phyloP scores from a whole-genome alignment of 2,888 invertebrate species.

The Pandemis heparana region DNA sequence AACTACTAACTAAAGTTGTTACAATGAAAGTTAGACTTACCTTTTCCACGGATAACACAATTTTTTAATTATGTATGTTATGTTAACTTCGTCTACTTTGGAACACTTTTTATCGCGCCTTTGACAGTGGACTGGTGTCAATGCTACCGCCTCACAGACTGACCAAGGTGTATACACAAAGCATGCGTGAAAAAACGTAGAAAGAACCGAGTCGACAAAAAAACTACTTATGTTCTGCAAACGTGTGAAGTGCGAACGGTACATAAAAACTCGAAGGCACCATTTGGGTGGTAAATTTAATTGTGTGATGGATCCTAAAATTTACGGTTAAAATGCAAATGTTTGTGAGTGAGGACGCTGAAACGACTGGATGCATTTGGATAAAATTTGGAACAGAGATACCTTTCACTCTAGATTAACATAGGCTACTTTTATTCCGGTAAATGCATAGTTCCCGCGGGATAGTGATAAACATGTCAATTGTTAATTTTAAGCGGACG shows the following conservation, averaged over 20 bases:
- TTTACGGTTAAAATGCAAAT: too few species aligned
- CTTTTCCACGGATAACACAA: background rate
- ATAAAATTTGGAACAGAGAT: too few species aligned
- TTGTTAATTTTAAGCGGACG: too few species aligned
- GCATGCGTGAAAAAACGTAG: background rate
- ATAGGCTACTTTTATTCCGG: too few species aligned
- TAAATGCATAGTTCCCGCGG: too few species aligned
- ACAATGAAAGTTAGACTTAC: background rate
- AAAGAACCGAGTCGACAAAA: background rate
- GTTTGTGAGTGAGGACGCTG: too few species aligned
- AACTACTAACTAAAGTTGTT: background rate
- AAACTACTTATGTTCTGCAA: background rate
- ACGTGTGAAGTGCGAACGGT: background rate
- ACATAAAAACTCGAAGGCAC: background rate
- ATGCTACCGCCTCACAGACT: background rate
- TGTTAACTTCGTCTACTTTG: background rate
- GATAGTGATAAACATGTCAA: too few species aligned
- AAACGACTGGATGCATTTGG: too few species aligned
- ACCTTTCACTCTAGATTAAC: too few species aligned
- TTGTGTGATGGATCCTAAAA: too few species aligned
- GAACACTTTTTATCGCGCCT: background rate
- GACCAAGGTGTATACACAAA: background rate
- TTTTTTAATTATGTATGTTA: background rate
- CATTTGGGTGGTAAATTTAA: background rate
- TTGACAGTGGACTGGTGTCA: background rate